Percentiles rank a stretch among this genome's conserved stretches.
phyloP scores from a whole-genome alignment of 2,113 vertebrate genomes.

The Bungarus multicinctus region DNA sequence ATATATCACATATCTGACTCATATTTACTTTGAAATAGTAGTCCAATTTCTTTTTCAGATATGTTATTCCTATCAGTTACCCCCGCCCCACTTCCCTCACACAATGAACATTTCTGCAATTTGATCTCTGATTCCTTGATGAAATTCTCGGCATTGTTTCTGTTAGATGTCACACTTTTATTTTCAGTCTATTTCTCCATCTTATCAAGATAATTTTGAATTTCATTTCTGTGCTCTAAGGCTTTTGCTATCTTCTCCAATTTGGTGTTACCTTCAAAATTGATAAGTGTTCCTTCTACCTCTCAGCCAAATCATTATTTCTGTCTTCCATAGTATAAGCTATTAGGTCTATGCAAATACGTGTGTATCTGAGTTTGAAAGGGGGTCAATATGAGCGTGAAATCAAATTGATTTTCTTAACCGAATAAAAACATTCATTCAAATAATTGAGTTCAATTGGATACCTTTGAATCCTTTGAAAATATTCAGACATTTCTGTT shows the following conservation, averaged over 20 bases:
- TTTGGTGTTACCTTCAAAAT: neutral
- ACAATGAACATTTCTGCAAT: neutral
- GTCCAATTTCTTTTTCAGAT: neutral
- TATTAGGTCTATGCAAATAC: neutral
- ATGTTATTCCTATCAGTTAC: neutral
- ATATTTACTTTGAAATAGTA: neutral
- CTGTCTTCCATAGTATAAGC: neutral
- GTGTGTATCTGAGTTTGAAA: neutral
- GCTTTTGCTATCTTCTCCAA: neutral
- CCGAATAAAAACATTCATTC: neutral
- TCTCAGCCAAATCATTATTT: neutral
- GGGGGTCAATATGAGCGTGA: neutral
- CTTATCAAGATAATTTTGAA: neutral
- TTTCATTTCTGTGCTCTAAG: neutral
- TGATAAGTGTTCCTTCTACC: neutral
- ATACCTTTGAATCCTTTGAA: neutral
- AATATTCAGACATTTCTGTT: neutral
- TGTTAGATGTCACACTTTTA: neutral
- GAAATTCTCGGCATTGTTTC: neutral
- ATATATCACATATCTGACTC: neutral
- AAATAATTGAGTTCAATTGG: neutral
- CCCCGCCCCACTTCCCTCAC: neutral
- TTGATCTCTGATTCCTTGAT: neutral
- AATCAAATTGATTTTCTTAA: neutral
- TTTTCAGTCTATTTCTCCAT: neutral